phyloP scores from a whole-genome alignment of 2,113 vertebrate genomes.

The Melospiza melodia region DNA sequence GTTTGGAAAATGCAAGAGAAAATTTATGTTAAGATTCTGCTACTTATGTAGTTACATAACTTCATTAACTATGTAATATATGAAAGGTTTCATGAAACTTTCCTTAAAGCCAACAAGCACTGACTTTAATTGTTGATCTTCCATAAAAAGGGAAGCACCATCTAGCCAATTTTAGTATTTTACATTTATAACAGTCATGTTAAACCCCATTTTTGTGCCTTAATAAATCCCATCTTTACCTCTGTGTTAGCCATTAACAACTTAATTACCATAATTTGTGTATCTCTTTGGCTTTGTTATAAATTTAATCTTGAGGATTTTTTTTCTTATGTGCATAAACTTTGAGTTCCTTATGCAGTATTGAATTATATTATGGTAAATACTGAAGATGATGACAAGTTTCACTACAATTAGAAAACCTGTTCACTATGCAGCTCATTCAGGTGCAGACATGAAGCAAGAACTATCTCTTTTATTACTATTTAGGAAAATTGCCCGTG shows the following conservation, averaged over 20 bases:
- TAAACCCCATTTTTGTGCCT: neutral
- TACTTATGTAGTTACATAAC: neutral
- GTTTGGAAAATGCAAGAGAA: neutral
- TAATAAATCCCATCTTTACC: neutral
- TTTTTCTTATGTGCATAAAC: neutral
- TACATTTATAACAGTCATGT: neutral
- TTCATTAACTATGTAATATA: neutral
- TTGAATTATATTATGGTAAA: neutral
- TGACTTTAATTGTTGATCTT: neutral
- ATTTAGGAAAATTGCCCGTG: neutral
- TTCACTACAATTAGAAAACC: neutral
- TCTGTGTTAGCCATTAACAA: neutral
- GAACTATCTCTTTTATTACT: neutral
- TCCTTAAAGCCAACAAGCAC: neutral
- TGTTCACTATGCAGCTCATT: neutral
- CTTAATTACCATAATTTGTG: neutral
- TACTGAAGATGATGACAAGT: neutral
- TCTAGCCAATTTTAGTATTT: neutral
- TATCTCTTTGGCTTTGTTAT: neutral
- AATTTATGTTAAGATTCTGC: neutral
- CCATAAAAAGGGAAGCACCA: neutral
- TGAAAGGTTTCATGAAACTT: neutral
- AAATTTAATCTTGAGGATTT: neutral
- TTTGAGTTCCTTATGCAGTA: neutral
- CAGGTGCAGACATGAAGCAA: neutral